phyloP scores from a whole-genome alignment of 2,113 vertebrate genomes.

The Oxyruncus cristatus region DNA sequence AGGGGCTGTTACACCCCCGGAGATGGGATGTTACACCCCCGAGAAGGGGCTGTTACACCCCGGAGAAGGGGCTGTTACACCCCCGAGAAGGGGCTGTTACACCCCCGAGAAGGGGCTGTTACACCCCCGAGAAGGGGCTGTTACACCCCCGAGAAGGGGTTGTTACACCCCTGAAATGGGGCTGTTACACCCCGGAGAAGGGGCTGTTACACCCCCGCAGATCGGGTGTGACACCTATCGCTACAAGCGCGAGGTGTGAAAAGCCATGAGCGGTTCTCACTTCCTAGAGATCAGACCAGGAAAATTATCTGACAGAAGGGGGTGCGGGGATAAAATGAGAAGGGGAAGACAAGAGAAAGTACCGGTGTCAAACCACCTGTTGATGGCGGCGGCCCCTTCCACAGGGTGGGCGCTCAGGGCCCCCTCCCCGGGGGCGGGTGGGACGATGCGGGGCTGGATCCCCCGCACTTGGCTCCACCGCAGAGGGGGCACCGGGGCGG shows the following conservation, averaged over 20 bases:
- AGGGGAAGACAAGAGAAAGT: too few species aligned
- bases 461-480: not conserved
- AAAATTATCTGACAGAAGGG: not conserved
- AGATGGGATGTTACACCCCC: too few species aligned
- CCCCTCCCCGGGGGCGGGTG: too few species aligned
- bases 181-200: too few species aligned
- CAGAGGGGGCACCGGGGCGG: not conserved
- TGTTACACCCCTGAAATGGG: not conserved
- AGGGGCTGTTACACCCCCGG: not conserved
- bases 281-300: not conserved
- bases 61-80: not conserved
- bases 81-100: not conserved
- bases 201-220: not conserved
- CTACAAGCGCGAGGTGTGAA: not conserved
- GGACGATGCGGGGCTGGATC: not conserved
- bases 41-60: not conserved
- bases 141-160: not conserved
- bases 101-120: too few species aligned
- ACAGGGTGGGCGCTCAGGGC: not conserved
- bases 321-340: fast-evolving
- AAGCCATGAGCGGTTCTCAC: not conserved
- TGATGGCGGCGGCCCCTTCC: not conserved
- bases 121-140: not conserved
- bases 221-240: too few species aligned
- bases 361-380: not conserved